phyloP scores from a whole-genome alignment of 2,888 invertebrate species.

The Catotricha subobsoleta region DNA sequence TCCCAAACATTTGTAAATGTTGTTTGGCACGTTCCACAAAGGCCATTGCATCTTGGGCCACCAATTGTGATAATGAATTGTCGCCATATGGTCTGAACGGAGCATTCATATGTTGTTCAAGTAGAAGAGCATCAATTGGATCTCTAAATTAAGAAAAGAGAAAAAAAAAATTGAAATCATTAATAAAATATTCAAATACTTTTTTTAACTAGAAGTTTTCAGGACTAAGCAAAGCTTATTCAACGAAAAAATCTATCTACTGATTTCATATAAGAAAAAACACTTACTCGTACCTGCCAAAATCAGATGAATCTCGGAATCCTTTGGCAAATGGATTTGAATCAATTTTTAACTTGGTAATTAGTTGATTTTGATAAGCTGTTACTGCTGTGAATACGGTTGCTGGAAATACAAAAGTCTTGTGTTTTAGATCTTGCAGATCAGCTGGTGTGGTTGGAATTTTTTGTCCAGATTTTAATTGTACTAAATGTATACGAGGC shows the following conservation, averaged over 20 bases:
- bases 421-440: slow-evolving; percentile 82
- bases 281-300: slow-evolving; percentile 49
- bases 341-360: slow-evolving; percentile 96
- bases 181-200: too few relatives aligned
- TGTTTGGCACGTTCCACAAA: slow-evolving; percentile 29
- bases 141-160: slow-evolving; percentile 17
- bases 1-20: slow-evolving; percentile 30
- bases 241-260: too few relatives aligned
- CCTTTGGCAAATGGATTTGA: slow-evolving; percentile 98
- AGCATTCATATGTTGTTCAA: slow-evolving; percentile 28
- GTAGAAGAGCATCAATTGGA: slow-evolving; percentile 29
- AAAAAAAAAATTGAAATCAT: neutral
- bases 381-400: slow-evolving; percentile 98
- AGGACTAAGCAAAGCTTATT: too few relatives aligned
- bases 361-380: slow-evolving; percentile 98
- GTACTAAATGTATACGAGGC: slow-evolving; percentile 90
- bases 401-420: slow-evolving; percentile 93
- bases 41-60: slow-evolving; percentile 28
- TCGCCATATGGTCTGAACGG: slow-evolving; percentile 29
- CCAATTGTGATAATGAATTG: slow-evolving; percentile 27
- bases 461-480: slow-evolving; percentile 64
- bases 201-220: too few relatives aligned
- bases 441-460: slow-evolving; percentile 55
- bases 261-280: neutral
- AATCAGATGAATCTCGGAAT: slow-evolving; percentile 91